Evolutionary conservation across 2,113 vertebrate species (phyloP).

Genomic region (Panthera uncia): DNA sequence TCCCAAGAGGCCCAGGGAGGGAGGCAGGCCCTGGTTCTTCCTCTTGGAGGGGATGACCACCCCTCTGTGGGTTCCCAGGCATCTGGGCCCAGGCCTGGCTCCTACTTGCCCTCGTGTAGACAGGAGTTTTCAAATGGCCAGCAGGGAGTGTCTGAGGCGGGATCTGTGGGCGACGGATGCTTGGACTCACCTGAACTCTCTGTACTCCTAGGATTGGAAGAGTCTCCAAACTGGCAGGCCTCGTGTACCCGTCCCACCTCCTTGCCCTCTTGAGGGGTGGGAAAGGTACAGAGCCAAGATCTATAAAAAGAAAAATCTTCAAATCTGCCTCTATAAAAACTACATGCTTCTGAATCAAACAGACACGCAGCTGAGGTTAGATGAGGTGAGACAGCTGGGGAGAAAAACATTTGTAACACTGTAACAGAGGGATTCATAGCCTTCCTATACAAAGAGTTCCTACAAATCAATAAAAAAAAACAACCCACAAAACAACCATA

Average conservation of each 20-base stretch:
- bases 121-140: not conserved
- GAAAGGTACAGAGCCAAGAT: not conserved
- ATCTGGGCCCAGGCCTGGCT: not conserved
- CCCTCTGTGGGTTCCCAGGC: not conserved
- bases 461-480: not conserved
- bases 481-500: not conserved
- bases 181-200: not conserved
- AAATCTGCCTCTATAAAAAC: not conserved
- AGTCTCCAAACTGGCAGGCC: not conserved
- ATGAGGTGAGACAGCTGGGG: not conserved
- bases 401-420: not conserved
- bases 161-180: not conserved
- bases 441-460: slow-evolving; percentile 17
- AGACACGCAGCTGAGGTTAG: not conserved
- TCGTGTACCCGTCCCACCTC: too few species aligned
- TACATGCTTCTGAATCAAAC: not conserved
- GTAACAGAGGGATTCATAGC: not conserved
- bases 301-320: not conserved
- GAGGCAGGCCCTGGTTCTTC: not conserved
- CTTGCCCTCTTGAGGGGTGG: not conserved
- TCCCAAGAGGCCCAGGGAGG: not conserved
- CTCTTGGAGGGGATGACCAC: rapidly evolving
- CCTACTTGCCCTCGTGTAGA: not conserved
- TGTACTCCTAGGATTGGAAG: not conserved
- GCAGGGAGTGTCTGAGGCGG: not conserved